Conservation (phyloP, 2,888 invertebrate genomes). For the Arrhopalites spinosus region DNA sequence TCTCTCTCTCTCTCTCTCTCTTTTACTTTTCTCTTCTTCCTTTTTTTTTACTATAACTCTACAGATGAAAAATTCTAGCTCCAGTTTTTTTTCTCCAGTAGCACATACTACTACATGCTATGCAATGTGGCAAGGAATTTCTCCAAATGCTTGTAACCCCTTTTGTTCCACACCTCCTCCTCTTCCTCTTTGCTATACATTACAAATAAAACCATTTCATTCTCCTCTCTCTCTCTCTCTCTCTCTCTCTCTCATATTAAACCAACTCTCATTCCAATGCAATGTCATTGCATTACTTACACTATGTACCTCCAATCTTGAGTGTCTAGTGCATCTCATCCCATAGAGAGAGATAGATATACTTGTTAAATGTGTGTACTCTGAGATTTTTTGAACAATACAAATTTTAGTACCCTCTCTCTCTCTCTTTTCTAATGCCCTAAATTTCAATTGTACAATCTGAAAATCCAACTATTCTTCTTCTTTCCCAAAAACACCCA, state of each 20-base stretch:
- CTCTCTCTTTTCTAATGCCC: constrained; percentile 28
- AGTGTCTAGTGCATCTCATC: background rate
- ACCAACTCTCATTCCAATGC: background rate
- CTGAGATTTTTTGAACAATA: constrained; percentile 17
- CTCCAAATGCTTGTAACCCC: background rate
- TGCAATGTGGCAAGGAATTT: background rate
- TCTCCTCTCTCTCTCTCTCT: background rate
- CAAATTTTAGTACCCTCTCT: constrained; percentile 21
- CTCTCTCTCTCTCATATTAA: too few species aligned
- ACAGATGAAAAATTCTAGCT: background rate
- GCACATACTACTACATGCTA: background rate
- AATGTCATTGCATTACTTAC: too few species aligned
- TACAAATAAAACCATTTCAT: constrained; percentile 1
- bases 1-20: background rate
- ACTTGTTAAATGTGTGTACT: too few species aligned
- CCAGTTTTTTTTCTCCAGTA: background rate
- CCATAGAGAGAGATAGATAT: too few species aligned
- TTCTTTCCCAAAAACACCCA: constrained; percentile 8
- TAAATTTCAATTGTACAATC: constrained; percentile 30
- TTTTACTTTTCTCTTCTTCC: background rate
- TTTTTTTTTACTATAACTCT: background rate
- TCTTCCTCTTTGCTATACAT: background rate
- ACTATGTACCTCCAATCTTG: background rate
- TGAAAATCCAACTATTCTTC: constrained; percentile 17
- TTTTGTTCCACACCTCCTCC: background rate